Evolutionary conservation across 2,113 vertebrate species (phyloP), one percentile per base, ranked within the genome.

Genomic region (zebrafish (Danio rerio)): DNA sequence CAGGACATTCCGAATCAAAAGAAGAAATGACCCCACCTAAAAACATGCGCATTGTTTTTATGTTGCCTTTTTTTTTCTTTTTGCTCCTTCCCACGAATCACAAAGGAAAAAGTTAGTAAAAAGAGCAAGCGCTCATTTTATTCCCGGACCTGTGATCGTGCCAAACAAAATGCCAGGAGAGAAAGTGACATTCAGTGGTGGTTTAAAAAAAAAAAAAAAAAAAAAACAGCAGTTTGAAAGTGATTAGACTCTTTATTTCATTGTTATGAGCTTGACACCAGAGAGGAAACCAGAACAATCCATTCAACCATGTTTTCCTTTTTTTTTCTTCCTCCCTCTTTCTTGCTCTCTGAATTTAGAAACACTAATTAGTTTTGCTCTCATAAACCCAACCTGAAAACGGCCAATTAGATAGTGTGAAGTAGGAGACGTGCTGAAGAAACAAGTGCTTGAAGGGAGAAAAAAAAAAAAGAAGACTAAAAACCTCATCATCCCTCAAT

Each of bases 361-460:
- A 94, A 94, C 92, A 89, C 94, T 94, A 94, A 94, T 94, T 94
- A 94, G 93, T 93, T 94, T 94, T 92, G 92, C 92, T 92, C 93
- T 93, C 91, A 85, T 93, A 93, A 94, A 94, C 90, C 87, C 92
- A 94, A 94, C 92, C 92, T 93, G 92, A 94, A 93, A 94, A 93
- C 85, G 92, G 93, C 92, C 93, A 93, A 94, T 94, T 94, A 94
- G 91, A 93, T 92, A 90, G 92, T 91, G 92, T 88, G 91, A 94
- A 93, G 93, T 89, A 92, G 91, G 90, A 85, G 81, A 86, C 78
- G 84, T 87, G 91, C 86, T 74, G 87, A 85, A 87, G 90, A 93
- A 92, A 93, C 90, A 93, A 88, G 85, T 86, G 88, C 89, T 90
- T 90, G 91, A 91, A 80, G 76, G 59, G 61, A 72, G 63, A 50